Evolutionary conservation across 2,113 vertebrate genomes (phyloP), one percentile per base, ranked within the genome.

Genomic region (Oncorhynchus tshawytscha): DNA sequence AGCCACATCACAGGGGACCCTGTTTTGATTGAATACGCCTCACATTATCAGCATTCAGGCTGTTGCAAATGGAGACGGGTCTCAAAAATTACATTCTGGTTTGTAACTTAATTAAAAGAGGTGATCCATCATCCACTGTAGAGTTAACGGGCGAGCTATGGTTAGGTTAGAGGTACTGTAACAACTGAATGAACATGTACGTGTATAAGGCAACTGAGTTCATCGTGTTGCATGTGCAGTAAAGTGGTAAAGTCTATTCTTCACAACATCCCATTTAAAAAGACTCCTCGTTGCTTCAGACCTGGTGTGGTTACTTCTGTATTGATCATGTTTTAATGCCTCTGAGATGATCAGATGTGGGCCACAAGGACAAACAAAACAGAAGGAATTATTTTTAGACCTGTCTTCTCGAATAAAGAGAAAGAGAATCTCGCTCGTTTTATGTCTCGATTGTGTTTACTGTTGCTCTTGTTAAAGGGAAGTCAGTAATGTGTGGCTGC

Each of bases 11-110:
- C 84, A 64, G 67, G 84, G 79, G 81, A 88, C 72, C 59, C 65
- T 79, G 75, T 76, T 85, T 88, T 78, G 51, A 85, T 89, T 86
- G 85, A 87, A 85, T 74, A 78, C 80, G 79, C 67, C 73, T 72
- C 25, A 48, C 71, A 85, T 84, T 80, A 77, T 79, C 70, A 71
- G 73, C 54, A 34, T 75, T 68, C 34, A 3, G 62, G 54, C 49
- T 73, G 31, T 67, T 75, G 73, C 72, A 76, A 73, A 71, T 73
- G 72, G 65, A 70, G 54, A 81, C 76, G 74, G 76, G 75, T 85
- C 71, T 76, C 70, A 60, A 29, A n/a, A 75, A 82, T 75, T 18
- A 12, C 77, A 75, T 77, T 80, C 75, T 69, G 74, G 70, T 22
- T 66, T 71, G n/a, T 65, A 68, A 60, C 49, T 72, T 71, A 70